Evolutionary conservation across 2,797 vertebrate genomes (phyloP).

Genomic region (Pipistrellus kuhlii): DNA sequence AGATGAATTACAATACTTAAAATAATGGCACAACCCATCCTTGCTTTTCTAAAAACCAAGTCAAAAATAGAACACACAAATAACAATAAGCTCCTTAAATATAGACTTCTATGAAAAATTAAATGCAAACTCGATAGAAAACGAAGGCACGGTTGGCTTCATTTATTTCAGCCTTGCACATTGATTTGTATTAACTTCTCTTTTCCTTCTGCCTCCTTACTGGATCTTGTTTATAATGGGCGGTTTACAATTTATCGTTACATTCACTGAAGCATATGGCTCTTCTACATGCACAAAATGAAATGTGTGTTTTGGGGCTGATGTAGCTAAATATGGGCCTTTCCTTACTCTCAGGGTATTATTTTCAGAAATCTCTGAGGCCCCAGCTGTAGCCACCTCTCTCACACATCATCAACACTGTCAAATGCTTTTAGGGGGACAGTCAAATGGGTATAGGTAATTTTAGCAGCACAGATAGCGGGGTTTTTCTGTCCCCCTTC

Average conservation of each 20-base stretch:
- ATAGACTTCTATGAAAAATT: neutral
- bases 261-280: conserved; percentile 67
- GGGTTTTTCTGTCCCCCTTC: too few species aligned
- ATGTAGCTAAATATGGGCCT: conserved; percentile 25
- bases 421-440: conserved; percentile 50
- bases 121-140: neutral
- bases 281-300: conserved; percentile 57
- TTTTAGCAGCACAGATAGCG: neutral
- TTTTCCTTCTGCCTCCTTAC: neutral
- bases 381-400: neutral
- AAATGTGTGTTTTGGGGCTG: conserved; percentile 62
- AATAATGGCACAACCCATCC: neutral
- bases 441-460: conserved; percentile 41
- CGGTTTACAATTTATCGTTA: conserved; percentile 70
- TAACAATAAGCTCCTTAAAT: neutral
- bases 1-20: neutral
- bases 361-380: conserved; percentile 64
- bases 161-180: neutral
- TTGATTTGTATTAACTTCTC: conserved; percentile 49
- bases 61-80: neutral
- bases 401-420: conserved; percentile 55
- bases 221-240: conserved; percentile 39
- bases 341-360: conserved; percentile 17
- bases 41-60: neutral
- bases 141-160: neutral